A percentile compares a stretch with the other conserved stretches of the same genome.
These are phyloP conservation scores for Stigmatopora nigra DNA, from an alignment of 2,113 vertebrate species.

Conservation along the genomic window DNA sequence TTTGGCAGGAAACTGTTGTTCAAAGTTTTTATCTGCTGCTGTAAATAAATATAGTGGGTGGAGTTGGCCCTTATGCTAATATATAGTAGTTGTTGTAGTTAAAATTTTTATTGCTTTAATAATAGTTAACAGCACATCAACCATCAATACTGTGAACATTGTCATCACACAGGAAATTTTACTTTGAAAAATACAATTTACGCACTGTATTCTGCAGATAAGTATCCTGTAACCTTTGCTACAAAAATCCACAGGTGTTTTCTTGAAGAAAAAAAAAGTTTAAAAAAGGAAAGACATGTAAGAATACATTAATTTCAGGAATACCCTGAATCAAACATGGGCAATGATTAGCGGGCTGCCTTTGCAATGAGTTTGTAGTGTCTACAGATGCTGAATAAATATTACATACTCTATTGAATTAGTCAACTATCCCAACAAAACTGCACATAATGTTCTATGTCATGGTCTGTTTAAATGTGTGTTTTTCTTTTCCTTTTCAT, in stretches of 20 bases:
- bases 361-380: conserved; percentile 1
- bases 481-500: conserved; percentile 43
- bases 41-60: conserved; percentile 17
- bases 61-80: conserved; percentile 7
- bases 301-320: neutral
- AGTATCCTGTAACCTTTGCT: neutral
- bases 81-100: conserved; percentile 12
- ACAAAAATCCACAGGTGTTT: neutral
- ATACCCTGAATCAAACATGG: neutral
- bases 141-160: conserved; percentile 22
- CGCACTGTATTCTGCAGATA: neutral
- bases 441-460: conserved; percentile 43
- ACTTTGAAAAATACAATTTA: conserved; percentile 4
- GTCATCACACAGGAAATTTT: conserved; percentile 16
- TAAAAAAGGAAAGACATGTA: too few species aligned
- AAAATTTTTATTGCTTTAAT: conserved; percentile 12
- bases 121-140: conserved; percentile 1
- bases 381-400: neutral
- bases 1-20: neutral
- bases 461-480: conserved; percentile 42
- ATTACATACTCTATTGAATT: neutral
- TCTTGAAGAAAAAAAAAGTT: neutral
- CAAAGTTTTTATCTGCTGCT: conserved; percentile 14
- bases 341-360: neutral
- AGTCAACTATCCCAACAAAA: conserved; percentile 44